Evolutionary conservation across 2,888 invertebrate species (phyloP).

Genomic region (Agrotis exclamationis): DNA sequence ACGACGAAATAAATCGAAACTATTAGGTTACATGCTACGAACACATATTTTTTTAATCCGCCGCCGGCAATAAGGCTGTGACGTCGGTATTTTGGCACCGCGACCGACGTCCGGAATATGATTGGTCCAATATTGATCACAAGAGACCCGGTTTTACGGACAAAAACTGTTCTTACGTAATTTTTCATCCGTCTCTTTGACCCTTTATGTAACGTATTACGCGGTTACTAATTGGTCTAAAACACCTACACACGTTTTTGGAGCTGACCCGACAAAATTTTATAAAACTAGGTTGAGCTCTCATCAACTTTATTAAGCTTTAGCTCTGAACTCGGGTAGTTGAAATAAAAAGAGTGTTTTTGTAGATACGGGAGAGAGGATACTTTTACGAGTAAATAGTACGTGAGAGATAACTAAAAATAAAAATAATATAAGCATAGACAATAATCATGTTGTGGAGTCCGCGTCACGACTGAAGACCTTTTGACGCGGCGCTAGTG

Average conservation of each 20-base stretch:
- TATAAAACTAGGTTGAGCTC: conserved; percentile 39
- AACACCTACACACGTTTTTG: conserved; percentile 30
- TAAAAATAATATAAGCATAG: not conserved
- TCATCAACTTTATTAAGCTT: conserved; percentile 54
- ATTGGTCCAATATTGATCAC: conserved; percentile 75
- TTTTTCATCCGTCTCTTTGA: conserved; percentile 44
- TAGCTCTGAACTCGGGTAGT: conserved; percentile 18
- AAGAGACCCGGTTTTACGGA: conserved; percentile 55
- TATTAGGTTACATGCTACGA: conserved; percentile 21
- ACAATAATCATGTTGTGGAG: not conserved
- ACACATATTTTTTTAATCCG: conserved; percentile 57
- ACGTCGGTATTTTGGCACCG: conserved; percentile 63
- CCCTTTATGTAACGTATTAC: conserved; percentile 28
- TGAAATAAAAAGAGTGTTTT: conserved; percentile 22
- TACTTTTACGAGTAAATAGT: not conserved
- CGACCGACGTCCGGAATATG: conserved; percentile 61
- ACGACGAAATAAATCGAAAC: conserved; percentile 22
- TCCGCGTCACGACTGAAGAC: no score
- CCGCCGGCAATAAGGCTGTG: conserved; percentile 47
- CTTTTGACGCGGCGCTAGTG: no score
- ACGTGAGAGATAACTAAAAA: no score
- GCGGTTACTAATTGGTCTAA: conserved; percentile 27
- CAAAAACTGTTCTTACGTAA: conserved; percentile 60
- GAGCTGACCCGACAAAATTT: conserved; percentile 30
- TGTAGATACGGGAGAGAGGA: not conserved